Percentiles rank a stretch among this genome's conserved stretches.
Conservation (phyloP, 2,113 vertebrate genomes). For the Ginglymostoma cirratum region DNA sequence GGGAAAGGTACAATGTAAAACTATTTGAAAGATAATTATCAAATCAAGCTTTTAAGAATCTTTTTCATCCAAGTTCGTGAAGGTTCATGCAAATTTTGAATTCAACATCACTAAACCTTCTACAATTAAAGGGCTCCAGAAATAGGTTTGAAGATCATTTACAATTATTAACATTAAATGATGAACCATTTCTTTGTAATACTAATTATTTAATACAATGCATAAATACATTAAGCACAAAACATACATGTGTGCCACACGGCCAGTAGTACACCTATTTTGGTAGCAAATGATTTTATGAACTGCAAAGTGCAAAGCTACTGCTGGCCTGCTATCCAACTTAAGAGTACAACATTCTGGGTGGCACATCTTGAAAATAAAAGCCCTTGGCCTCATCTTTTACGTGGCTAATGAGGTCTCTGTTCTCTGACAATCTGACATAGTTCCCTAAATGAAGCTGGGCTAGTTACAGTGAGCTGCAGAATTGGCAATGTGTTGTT, state of each 20-base stretch:
- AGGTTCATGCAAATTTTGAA: neutral
- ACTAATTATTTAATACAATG: neutral
- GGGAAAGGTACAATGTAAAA: neutral
- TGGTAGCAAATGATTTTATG: neutral
- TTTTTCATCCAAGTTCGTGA: neutral
- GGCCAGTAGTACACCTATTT: constrained; percentile 14
- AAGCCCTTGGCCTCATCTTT: constrained; percentile 28
- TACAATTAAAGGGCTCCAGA: neutral
- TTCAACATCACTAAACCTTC: neutral
- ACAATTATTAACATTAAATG: neutral
- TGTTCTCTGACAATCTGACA: constrained; percentile 41
- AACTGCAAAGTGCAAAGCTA: constrained; percentile 28
- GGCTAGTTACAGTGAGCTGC: constrained; percentile 52
- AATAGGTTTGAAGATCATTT: neutral
- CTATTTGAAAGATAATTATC: neutral
- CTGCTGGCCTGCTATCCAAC: constrained; percentile 43
- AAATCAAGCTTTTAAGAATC: neutral
- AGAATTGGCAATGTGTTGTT: constrained; percentile 63
- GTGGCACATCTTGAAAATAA: constrained; percentile 49
- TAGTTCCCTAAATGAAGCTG: constrained; percentile 43
- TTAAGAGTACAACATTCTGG: constrained; percentile 50
- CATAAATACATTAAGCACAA: neutral
- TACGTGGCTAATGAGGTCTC: constrained; percentile 20
- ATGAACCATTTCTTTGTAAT: neutral
- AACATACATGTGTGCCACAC: neutral